Base-by-base conservation (phyloP, 2,113 vertebrate genomes). In the Stomatorhinus ivindoensis region DNA sequence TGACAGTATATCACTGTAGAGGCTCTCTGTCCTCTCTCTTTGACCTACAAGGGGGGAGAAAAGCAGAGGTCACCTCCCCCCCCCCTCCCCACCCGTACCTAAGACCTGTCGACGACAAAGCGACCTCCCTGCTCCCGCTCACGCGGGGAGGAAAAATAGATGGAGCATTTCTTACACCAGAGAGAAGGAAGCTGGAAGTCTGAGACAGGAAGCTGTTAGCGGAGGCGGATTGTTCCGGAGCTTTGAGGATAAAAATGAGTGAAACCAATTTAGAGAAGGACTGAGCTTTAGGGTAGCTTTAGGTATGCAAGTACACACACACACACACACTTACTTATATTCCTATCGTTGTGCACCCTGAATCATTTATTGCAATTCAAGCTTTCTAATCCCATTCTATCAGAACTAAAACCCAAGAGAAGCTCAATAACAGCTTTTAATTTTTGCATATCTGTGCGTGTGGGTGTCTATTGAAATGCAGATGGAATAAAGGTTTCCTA, bases 171-270 rank as follows among this genome's bases (percentile, higher is more conserved):
- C 91, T 53, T 73, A 50, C 90, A 88, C 89, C 88, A 61, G 46
- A 92, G 89, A 88, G 89, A 89, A 61, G 93, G 93, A 94, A 93
- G 90, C 82, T 39, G 53, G 91, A 19, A 39, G 31, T 1, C 73
- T 27, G 73, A 19, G 35, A 88, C 90, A 58, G 90, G 89, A 76
- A 84, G 88, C 92, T 87, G 55, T 87, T 61, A 87, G 65, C 0
- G 82, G 55, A 87, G 80, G 61, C 83, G 47, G 87, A 50, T 24
- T 73, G 76, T 76, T 42, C 73, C 35, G 15, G 73, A 42, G 73
- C 73, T 76, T 39, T 15, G 31, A 31, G 69, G 31, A 76, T 13
- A 31, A 76, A 39, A 76, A 39, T 0, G 69, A 76, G 10, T 35
- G 3, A 76, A 76, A 35, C 69, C 27, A 76, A 76, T 39, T 39